A percentile compares a stretch with the other conserved stretches of the same genome.
These are phyloP conservation scores for Bubo bubo DNA, from an alignment of 2,113 vertebrate species.

Conservation along the genomic window DNA sequence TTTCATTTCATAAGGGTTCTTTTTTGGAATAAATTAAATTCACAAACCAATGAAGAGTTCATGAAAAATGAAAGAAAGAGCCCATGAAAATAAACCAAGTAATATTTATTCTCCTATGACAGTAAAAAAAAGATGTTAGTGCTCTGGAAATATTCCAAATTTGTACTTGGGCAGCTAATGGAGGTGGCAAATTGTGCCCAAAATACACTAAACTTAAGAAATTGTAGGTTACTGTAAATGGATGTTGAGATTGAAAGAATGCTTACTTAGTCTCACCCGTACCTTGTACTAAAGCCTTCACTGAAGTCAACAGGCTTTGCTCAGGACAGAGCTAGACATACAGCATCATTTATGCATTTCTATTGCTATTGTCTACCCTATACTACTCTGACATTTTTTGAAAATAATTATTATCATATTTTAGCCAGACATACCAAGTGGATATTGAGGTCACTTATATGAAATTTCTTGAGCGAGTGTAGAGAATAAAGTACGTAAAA, in stretches of 20 bases:
- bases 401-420: not conserved
- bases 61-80: not conserved
- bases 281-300: not conserved
- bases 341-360: not conserved
- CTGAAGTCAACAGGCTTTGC: accelerated
- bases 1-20: not conserved
- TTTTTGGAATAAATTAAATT: not conserved
- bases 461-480: not conserved
- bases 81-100: not conserved
- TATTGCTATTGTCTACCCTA: not conserved
- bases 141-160: not conserved
- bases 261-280: not conserved
- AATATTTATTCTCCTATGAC: not conserved
- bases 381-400: not conserved
- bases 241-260: not conserved
- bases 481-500: not conserved
- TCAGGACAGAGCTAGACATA: not conserved
- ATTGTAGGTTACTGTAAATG: not conserved
- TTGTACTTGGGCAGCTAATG: not conserved
- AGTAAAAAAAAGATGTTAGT: not conserved
- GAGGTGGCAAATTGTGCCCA: not conserved
- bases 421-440: not conserved
- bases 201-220: not conserved
- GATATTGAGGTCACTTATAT: not conserved
- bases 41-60: not conserved